Conservation (phyloP, 2,888 invertebrate species). For the Schrankia costaestrigalis region DNA sequence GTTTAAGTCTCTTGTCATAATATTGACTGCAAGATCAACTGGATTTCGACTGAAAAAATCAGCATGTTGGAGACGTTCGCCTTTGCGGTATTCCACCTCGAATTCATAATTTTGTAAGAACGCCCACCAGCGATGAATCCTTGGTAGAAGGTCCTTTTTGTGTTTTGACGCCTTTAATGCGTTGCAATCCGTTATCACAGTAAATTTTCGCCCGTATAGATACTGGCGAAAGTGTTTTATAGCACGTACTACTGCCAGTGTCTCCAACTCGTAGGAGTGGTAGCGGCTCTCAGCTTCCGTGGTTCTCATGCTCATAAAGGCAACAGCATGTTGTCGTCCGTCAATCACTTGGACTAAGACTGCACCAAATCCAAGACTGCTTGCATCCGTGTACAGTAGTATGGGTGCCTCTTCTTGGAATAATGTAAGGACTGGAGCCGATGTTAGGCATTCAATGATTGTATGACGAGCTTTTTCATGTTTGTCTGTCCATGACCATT, state of each 20-base stretch:
- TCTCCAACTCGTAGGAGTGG: background rate
- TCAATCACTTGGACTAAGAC: background rate
- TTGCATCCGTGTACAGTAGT: constrained; percentile 6
- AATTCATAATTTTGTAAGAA: constrained; percentile 9
- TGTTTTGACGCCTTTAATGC: background rate
- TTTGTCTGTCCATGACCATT: constrained; percentile 19
- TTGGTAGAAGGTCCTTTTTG: background rate
- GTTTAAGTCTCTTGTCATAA: constrained; percentile 11
- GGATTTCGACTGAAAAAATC: too few species aligned
- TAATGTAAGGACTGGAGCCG: background rate
- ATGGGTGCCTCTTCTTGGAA: constrained; percentile 10
- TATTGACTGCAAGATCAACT: constrained; percentile 30
- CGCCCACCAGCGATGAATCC: constrained; percentile 1
- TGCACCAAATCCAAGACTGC: constrained; percentile 6
- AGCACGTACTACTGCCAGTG: background rate
- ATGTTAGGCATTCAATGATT: background rate
- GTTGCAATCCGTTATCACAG: background rate
- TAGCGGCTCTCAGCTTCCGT: too few species aligned
- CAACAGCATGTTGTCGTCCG: background rate
- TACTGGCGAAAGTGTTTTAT: background rate
- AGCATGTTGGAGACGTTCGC: too few species aligned
- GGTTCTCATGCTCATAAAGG: background rate
- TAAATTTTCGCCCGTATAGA: background rate
- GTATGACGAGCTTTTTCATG: background rate
- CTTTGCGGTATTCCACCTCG: constrained; percentile 21